These are phyloP conservation scores for Gymnoscopelus braueri DNA, from an alignment of 2,797 vertebrate species.

Conservation along the genomic window DNA sequence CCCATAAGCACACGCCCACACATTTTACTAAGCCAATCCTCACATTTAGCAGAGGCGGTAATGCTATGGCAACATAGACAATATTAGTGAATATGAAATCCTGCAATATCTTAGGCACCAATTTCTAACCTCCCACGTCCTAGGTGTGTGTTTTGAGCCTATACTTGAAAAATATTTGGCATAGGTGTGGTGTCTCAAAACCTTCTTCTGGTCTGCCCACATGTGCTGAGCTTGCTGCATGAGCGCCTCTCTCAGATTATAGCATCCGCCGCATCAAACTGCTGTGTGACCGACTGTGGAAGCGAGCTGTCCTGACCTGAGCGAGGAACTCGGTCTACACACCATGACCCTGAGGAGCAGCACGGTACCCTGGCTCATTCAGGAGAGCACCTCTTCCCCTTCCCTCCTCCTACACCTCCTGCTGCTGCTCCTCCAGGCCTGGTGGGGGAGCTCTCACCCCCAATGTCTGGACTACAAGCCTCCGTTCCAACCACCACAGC, in stretches of 20 bases:
- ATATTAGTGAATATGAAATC: no score
- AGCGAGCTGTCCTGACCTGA: conserved; percentile 13
- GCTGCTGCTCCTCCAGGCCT: conserved; percentile 61
- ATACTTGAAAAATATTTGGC: no score
- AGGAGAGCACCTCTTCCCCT: conserved; percentile 1
- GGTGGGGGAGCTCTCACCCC: conserved; percentile 78
- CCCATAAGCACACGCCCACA: background rate
- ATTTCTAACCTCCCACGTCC: no score
- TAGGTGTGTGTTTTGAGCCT: no score
- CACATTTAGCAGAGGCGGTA: no score
- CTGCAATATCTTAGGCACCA: no score
- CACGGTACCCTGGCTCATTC: background rate
- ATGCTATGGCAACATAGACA: no score
- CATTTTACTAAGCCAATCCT: background rate
- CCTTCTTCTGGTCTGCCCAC: background rate
- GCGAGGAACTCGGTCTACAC: conserved; percentile 9
- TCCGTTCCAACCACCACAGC: conserved; percentile 78
- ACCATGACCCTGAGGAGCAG: conserved; percentile 51
- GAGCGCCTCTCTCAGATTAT: background rate
- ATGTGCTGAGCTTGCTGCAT: background rate
- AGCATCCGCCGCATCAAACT: conserved; percentile 19
- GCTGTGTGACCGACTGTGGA: background rate
- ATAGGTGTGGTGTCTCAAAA: no score
- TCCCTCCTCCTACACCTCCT: conserved; percentile 43
- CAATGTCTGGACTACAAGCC: conserved; percentile 89